These are phyloP conservation scores for Buceros bicornis DNA, from an alignment of 2,797 vertebrate genomes.

Conservation along the genomic window DNA sequence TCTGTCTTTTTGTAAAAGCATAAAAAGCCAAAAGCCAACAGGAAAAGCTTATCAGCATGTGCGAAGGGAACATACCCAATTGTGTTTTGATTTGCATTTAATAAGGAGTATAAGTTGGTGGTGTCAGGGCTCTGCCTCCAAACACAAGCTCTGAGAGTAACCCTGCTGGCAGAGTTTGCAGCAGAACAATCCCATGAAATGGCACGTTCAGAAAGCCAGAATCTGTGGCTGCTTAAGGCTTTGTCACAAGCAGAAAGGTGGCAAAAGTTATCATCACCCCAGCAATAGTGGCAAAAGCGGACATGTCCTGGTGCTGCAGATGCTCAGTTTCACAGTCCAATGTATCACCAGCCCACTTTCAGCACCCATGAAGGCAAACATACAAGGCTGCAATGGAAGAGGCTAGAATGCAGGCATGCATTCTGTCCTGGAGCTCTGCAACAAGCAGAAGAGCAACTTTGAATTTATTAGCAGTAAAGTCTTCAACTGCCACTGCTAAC, in stretches of 20 bases:
- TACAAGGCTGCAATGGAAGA: not conserved
- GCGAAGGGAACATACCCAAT: not conserved
- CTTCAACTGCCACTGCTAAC: not conserved
- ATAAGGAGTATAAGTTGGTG: not conserved
- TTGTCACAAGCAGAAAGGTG: not conserved
- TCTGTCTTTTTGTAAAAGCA: not conserved
- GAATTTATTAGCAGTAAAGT: not conserved
- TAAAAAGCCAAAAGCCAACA: not conserved
- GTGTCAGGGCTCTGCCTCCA: not conserved
- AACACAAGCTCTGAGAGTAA: not conserved
- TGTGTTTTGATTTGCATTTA: not conserved
- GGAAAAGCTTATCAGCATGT: not conserved
- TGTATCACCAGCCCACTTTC: not conserved
- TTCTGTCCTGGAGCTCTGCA: not conserved
- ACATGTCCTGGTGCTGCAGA: not conserved
- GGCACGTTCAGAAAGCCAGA: not conserved
- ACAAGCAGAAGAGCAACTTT: not conserved
- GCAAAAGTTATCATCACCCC: not conserved
- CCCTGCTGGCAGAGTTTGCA: not conserved
- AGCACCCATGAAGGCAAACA: not conserved
- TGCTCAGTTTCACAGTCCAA: not conserved
- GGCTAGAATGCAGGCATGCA: fast-evolving
- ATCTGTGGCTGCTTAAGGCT: not conserved
- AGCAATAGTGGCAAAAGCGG: not conserved
- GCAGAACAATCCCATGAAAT: not conserved